Evolutionary conservation across 2,888 invertebrate genomes (phyloP).

Genomic region (Xanthia togata): DNA sequence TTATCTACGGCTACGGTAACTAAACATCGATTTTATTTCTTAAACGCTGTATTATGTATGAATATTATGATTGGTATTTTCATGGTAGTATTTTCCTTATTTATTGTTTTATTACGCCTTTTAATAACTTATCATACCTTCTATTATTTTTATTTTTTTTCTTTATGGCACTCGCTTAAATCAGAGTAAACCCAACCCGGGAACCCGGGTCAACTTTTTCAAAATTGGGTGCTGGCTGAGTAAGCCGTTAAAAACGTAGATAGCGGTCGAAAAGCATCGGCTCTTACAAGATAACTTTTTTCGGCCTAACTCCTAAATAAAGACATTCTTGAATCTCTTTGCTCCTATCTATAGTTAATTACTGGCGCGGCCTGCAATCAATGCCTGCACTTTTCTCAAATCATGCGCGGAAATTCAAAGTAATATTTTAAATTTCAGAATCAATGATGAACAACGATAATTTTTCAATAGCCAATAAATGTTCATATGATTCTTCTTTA

Average conservation of each 20-base stretch:
- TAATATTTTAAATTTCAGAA: too few species aligned
- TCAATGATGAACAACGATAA: too few species aligned
- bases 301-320: background rate
- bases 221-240: background rate
- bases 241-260: background rate
- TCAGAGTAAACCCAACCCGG: background rate
- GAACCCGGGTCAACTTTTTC: background rate
- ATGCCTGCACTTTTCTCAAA: too few species aligned
- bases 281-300: background rate
- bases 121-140: conserved; percentile 3
- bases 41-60: background rate
- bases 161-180: background rate
- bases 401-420: too few species aligned
- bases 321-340: background rate
- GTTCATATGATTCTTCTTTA: too few species aligned
- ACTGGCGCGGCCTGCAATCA: too few species aligned
- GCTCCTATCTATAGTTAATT: background rate
- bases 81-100: conserved; percentile 23
- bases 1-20: conserved; percentile 7
- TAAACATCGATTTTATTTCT: conserved; percentile 21
- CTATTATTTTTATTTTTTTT: background rate
- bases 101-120: conserved; percentile 24
- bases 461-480: too few species aligned
- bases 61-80: conserved; percentile 16
- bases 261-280: background rate